phyloP scores from a whole-genome alignment of 2,113 vertebrate species.

The Coracopsis vasa region DNA sequence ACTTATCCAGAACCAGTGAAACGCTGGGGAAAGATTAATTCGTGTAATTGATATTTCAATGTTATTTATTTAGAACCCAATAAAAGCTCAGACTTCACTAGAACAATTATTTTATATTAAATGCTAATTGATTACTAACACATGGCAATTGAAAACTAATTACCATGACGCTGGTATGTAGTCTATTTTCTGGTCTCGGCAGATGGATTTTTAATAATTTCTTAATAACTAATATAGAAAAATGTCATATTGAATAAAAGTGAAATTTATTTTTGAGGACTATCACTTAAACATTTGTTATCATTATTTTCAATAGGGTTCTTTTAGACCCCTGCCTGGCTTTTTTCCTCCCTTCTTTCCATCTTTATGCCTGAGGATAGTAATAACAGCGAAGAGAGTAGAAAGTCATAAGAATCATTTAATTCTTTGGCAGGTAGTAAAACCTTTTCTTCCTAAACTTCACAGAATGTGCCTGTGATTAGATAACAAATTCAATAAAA shows the following conservation, averaged over 20 bases:
- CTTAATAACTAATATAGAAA: background rate
- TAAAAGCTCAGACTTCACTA: background rate
- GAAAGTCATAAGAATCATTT: background rate
- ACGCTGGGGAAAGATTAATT: background rate
- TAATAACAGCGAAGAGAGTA: background rate
- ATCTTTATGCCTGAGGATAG: background rate
- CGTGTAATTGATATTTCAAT: background rate
- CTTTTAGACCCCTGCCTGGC: background rate
- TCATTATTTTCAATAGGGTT: background rate
- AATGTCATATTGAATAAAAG: background rate
- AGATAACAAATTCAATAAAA: conserved; percentile 36
- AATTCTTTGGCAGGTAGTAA: background rate
- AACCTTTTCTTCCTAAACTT: background rate
- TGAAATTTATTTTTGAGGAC: background rate
- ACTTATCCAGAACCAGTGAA: background rate
- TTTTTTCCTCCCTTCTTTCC: background rate
- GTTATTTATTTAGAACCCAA: background rate
- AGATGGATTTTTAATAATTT: conserved; percentile 41
- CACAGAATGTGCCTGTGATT: conserved; percentile 14
- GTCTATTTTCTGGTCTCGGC: background rate
- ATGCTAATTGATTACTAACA: conserved; percentile 23
- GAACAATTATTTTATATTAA: conserved; percentile 8
- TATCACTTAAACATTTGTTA: background rate
- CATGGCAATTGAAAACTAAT: conserved; percentile 22
- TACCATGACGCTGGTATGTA: background rate